Base-by-base conservation (phyloP, 2,888 invertebrate genomes). In the Rosalia funebris region DNA sequence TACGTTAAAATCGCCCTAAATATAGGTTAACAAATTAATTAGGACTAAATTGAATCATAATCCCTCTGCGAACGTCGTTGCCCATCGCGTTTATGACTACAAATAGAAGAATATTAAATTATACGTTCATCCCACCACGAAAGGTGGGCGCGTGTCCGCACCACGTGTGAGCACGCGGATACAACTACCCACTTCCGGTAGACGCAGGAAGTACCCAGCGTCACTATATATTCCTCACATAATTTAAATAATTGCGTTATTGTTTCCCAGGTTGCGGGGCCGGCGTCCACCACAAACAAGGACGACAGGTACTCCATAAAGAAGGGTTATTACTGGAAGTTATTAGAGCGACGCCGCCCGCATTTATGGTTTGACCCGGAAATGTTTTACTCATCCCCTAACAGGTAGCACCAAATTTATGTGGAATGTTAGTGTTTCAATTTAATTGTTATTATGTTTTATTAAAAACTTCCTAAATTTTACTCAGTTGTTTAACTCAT, bases 201-300 rank as follows among this genome's bases (percentile, higher is more conserved):
- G 63, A 55, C 63, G 65, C 75, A 73, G 77, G 77, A 77, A 75
- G 75, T 72, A 54, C 65, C n/a, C 57, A 63, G 70, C 73, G 75
- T 75, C 74, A 76, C 70, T 75, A 67, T 70, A 76, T 75, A 70
- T 71, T 77, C 75, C 66, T 78, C 76, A 73, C 75, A 77, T 75
- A 76, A 77, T 77, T 77, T 75, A 69, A 71, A 70, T 76, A 76
- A 77, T 77, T 77, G 73, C 73, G 68, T 71, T 69, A 73, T 73
- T 73, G 68, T 71, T 71, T 71, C 71, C 68, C 70, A 71, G 67
- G 71, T 69, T 68, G 60, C 58, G 65, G 71, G 71, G 65, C 66
- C 68, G 60, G 57, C 57, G 42, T 44, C 36, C 37, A 37, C 45
- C 42, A 14, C 55, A 44, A 55, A 10, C 39, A 25, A 56, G 34